Conservation (phyloP, 2,113 vertebrate genomes). For the Danionella cerebrum region DNA sequence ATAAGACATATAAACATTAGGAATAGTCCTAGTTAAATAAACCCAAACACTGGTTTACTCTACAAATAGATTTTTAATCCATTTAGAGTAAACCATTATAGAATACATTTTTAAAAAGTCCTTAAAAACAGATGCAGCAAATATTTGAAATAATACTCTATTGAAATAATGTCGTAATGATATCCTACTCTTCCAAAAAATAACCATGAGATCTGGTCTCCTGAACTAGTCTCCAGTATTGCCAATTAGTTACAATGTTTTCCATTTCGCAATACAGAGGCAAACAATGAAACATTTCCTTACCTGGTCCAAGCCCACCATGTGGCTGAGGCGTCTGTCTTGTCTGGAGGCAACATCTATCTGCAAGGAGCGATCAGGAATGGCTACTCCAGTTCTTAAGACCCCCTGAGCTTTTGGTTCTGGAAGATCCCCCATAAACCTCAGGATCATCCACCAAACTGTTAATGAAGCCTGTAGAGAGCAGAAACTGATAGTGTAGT, state of each 20-base stretch:
- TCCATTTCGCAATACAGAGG: neutral
- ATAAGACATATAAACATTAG: neutral
- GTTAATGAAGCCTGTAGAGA: constrained; percentile 72
- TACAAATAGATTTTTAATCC: neutral
- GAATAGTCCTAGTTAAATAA: neutral
- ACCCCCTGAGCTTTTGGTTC: constrained; percentile 70
- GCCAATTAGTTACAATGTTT: too few relatives aligned
- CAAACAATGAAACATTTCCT: neutral
- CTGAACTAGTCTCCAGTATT: too few relatives aligned
- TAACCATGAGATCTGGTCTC: too few relatives aligned
- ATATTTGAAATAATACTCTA: too few relatives aligned
- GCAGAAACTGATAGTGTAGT: neutral
- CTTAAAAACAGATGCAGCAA: too few relatives aligned
- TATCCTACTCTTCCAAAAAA: too few relatives aligned
- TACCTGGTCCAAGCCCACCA: constrained; percentile 66
- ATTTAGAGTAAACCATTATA: too few relatives aligned
- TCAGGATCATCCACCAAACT: constrained; percentile 85
- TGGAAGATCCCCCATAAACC: constrained; percentile 94
- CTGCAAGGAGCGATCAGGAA: constrained; percentile 38
- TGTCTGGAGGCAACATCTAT: constrained; percentile 52
- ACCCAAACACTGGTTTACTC: neutral
- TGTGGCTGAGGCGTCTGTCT: constrained; percentile 59
- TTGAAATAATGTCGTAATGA: too few relatives aligned
- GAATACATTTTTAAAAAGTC: too few relatives aligned
- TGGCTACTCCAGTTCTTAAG: constrained; percentile 17